Conservation (phyloP, 64 coral and sea anemone species). For the Trachythela sp. region DNA sequence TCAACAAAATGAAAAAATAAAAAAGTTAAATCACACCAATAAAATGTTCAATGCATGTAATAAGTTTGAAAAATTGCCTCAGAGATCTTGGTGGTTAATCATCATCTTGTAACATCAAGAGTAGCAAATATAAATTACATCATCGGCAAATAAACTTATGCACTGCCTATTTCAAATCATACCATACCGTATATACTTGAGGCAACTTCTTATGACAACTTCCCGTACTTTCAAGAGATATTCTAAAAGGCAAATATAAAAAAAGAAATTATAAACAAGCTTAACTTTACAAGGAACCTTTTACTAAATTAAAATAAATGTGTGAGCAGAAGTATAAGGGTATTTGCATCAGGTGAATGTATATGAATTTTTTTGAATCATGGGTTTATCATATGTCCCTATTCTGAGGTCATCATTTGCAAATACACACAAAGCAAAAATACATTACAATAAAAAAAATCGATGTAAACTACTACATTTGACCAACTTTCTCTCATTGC, state of each 20-base stretch:
- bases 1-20: too few relatives aligned
- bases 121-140: conserved; percentile 10
- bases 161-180: too few relatives aligned
- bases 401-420: background rate
- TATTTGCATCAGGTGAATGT: background rate
- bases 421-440: background rate
- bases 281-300: too few relatives aligned
- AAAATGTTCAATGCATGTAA: too few relatives aligned
- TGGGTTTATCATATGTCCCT: background rate
- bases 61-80: too few relatives aligned
- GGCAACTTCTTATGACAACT: too few relatives aligned
- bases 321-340: background rate
- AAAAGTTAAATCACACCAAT: too few relatives aligned
- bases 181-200: too few relatives aligned
- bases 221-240: too few relatives aligned
- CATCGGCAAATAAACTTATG: background rate
- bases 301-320: too few relatives aligned
- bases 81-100: conserved; percentile 5
- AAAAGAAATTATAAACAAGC: too few relatives aligned
- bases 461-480: background rate
- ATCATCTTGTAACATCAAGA: background rate
- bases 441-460: background rate
- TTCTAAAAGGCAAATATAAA: too few relatives aligned
- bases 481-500: background rate
- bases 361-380: background rate